Conservation (phyloP, 2,888 invertebrate species). For the Scaptomyza tumidula region DNA sequence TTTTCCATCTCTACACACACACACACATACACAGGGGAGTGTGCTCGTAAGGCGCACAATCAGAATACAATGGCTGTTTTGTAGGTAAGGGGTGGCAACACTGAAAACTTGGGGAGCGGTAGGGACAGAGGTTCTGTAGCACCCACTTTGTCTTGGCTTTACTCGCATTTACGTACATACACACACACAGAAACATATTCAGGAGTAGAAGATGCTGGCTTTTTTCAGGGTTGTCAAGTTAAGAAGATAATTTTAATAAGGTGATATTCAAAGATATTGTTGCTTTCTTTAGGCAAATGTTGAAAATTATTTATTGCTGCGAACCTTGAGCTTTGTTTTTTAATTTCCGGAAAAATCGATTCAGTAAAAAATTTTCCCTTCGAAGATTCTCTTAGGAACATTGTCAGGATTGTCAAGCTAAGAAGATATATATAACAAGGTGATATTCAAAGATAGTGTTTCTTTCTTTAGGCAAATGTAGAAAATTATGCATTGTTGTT, state of each 20-base stretch:
- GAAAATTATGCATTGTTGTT: too few species aligned
- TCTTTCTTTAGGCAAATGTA: too few species aligned
- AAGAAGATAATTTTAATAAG: neutral
- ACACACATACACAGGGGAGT: slow-evolving; percentile 31
- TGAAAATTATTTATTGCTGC: too few species aligned
- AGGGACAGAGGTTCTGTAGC: slow-evolving; percentile 4
- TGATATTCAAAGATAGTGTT: too few species aligned
- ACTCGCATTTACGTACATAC: slow-evolving; percentile 66
- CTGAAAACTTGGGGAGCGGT: slow-evolving; percentile 3
- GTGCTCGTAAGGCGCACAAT: slow-evolving; percentile 51
- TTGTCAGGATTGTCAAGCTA: too few species aligned
- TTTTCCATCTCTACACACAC: slow-evolving; percentile 75
- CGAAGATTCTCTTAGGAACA: too few species aligned
- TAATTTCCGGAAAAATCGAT: too few species aligned
- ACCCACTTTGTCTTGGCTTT: slow-evolving; percentile 52
- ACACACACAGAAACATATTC: slow-evolving; percentile 1
- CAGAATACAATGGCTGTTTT: slow-evolving; percentile 69
- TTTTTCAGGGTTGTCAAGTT: slow-evolving; percentile 35
- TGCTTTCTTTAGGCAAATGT: too few species aligned
- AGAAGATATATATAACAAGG: too few species aligned
- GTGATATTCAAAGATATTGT: too few species aligned
- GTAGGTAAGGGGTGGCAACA: slow-evolving; percentile 30
- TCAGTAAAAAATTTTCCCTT: too few species aligned
- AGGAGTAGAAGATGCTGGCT: slow-evolving; percentile 29
- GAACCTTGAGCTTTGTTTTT: too few species aligned